These are phyloP conservation scores for Apoda limacodes DNA, from an alignment of 2,888 invertebrate species.

Conservation along the genomic window DNA sequence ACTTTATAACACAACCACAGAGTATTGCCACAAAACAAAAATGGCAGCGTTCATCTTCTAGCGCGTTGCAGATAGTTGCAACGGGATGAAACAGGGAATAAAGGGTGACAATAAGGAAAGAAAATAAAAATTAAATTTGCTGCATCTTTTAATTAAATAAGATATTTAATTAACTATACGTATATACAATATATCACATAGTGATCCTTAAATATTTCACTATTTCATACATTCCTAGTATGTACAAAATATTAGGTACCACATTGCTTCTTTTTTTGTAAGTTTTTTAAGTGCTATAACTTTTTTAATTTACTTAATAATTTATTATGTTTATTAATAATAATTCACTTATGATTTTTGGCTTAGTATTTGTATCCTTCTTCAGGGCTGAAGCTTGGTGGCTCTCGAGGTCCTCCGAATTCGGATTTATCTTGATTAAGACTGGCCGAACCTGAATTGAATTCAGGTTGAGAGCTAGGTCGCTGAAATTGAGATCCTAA, in stretches of 20 bases:
- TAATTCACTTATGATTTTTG: conserved; percentile 33
- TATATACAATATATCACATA: conserved; percentile 30
- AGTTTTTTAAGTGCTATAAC: conserved; percentile 7
- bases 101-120: no score
- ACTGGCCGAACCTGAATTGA: conserved; percentile 7
- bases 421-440: conserved; percentile 5
- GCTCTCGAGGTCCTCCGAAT: conserved; percentile 52
- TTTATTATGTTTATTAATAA: conserved; percentile 19
- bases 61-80: no score
- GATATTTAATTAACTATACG: no score
- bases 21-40: no score
- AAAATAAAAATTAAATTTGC: no score
- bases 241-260: conserved; percentile 29
- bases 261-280: no score
- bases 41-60: no score
- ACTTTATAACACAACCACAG: no score
- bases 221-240: conserved; percentile 12
- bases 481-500: conserved; percentile 10
- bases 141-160: no score
- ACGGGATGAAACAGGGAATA: no score
- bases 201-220: conserved; percentile 26
- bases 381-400: conserved; percentile 51
- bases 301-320: conserved; percentile 23
- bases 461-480: conserved; percentile 7
- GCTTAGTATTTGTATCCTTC: conserved; percentile 59